Base-by-base conservation (phyloP, 2,888 invertebrate genomes). In the Chrysolina americana region DNA sequence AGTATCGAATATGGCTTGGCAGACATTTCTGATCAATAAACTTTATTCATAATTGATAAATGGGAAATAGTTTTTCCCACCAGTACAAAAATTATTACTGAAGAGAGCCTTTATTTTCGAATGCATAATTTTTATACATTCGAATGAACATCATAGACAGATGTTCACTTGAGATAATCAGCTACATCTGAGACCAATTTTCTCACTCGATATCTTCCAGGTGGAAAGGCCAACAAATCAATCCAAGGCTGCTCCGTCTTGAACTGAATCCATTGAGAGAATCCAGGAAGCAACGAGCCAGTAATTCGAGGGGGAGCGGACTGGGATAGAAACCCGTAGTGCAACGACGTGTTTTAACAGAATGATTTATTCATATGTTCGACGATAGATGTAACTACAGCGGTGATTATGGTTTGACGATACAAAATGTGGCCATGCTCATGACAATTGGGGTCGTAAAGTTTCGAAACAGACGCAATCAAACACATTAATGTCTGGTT, bases 201-300 rank as follows among this genome's bases (percentile, higher is more conserved):
- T 11, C 59, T 28, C 59, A 59, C 59, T n/a, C 59, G 6, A 59
- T 59, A 59, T 59, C 28, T 59, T n/a, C 59, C 59, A 59, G 59
- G 59, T 59, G 59, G 8, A 59, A 28, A 59, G 59, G 59, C 15
- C 28, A 59, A 59, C 59, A 28, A 59, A 59, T 28, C 13, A 15
- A 66, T 70, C 70, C 74, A 70, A 74, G 74, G 63, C 73, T 68
- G 68, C 17, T 59, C 70, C 19, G 65, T 56, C 50, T 19, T 36
- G 15, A 28, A 48, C 23, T 28, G 59, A 15, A 15, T 1, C 59
- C 28, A 28, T 59, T 59, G 4, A 59, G 28, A 5, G 28, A 59
- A n/a, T 23, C 15, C 28, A n/a, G 59, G 59, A 59, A 50, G 2
- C 50, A 10, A 15, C 50, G 15, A 13, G 44, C 44, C 28, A 28